phyloP scores from a whole-genome alignment of 2,888 invertebrate genomes.

The Ptychoptera albimana region DNA sequence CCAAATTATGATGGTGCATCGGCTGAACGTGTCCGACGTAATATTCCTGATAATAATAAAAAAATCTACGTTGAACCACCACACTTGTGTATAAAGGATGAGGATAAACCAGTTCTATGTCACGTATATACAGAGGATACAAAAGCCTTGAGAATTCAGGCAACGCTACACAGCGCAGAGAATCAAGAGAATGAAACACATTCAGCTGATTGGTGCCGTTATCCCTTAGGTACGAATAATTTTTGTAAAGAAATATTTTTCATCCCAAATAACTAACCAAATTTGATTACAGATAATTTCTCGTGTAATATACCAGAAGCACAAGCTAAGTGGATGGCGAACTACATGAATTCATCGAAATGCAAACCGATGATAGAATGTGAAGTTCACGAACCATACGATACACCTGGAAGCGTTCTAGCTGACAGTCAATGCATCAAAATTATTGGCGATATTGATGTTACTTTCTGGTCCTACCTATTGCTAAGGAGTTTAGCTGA shows the following conservation, averaged over 20 bases:
- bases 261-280: neutral
- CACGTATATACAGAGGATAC: conserved; percentile 44
- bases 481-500: conserved; percentile 53
- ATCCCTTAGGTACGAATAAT: conserved; percentile 38
- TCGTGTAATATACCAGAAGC: conserved; percentile 45
- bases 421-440: conserved; percentile 33
- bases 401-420: conserved; percentile 45
- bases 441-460: conserved; percentile 43
- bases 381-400: conserved; percentile 53
- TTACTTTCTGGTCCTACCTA: conserved; percentile 56
- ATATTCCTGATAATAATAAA: conserved; percentile 8
- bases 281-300: conserved; percentile 32
- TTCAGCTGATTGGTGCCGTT: conserved; percentile 45
- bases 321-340: conserved; percentile 27
- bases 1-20: conserved; percentile 27
- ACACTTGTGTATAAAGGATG: conserved; percentile 37
- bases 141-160: conserved; percentile 34
- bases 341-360: conserved; percentile 16
- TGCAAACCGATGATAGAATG: conserved; percentile 56
- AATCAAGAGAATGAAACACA: conserved; percentile 27
- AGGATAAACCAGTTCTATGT: conserved; percentile 26
- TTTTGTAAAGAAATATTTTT: neutral
- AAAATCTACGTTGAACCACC: conserved; percentile 32
- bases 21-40: conserved; percentile 13
- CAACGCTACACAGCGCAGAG: conserved; percentile 35